phyloP scores from a whole-genome alignment of 2,797 vertebrate species.

The Arremon brunneinucha region DNA sequence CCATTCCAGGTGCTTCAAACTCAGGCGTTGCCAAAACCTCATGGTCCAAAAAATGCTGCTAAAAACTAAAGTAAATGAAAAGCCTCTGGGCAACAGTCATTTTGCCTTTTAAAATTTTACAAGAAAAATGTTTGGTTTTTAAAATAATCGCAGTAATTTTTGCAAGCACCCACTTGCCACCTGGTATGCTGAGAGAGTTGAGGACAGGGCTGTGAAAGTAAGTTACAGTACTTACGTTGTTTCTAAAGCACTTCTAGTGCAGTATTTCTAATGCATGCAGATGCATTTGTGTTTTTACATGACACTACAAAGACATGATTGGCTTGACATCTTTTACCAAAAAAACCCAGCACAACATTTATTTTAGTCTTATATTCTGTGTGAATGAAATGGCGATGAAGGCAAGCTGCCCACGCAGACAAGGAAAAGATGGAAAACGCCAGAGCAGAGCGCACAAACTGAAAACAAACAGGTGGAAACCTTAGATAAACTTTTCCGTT shows the following conservation, averaged over 20 bases:
- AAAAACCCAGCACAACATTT: background rate
- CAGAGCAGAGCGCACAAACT: background rate
- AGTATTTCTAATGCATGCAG: background rate
- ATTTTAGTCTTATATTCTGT: background rate
- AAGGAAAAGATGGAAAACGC: background rate
- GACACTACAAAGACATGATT: background rate
- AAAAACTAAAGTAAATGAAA: background rate
- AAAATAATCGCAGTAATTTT: background rate
- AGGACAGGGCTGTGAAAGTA: background rate
- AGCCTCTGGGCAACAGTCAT: too few relatives aligned
- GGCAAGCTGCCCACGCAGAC: background rate
- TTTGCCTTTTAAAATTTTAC: background rate
- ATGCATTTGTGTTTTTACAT: rapidly evolving
- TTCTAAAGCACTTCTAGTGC: background rate
- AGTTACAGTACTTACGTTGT: background rate
- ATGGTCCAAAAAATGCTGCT: background rate
- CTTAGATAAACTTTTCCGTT: background rate
- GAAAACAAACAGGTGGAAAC: background rate
- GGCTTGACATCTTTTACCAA: background rate
- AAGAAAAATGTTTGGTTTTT: background rate
- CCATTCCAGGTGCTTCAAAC: background rate
- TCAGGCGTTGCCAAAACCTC: rapidly evolving
- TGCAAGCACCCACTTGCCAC: background rate
- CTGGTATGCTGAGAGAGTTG: background rate
- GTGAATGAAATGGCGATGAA: rapidly evolving